Evolutionary conservation across 2,888 invertebrate genomes (phyloP).

Genomic region (Andrena bucephala): DNA sequence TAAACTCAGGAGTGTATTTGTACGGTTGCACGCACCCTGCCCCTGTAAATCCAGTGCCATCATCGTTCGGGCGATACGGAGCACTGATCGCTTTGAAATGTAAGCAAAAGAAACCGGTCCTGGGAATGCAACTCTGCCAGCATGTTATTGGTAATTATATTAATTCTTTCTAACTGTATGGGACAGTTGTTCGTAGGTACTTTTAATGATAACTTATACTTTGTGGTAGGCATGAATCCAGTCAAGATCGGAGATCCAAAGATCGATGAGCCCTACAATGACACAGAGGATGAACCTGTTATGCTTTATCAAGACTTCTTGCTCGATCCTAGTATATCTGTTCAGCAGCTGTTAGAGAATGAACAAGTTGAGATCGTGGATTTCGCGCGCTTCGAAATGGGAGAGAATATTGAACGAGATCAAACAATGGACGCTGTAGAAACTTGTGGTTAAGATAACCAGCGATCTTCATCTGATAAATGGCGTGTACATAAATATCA

Average conservation of each 20-base stretch:
- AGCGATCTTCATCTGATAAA: background rate
- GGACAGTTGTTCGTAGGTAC: background rate
- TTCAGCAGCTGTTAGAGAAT: slow-evolving; percentile 90
- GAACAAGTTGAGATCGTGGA: slow-evolving; percentile 90
- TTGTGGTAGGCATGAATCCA: slow-evolving; percentile 90
- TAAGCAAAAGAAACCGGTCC: slow-evolving; percentile 84
- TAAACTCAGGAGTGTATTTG: slow-evolving; percentile 86
- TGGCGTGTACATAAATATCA: background rate
- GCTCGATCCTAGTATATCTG: slow-evolving; percentile 90
- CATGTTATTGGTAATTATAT: slow-evolving; percentile 92
- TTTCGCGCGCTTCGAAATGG: slow-evolving; percentile 95
- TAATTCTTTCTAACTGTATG: background rate
- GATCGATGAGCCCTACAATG: slow-evolving; percentile 87
- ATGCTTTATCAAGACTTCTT: slow-evolving; percentile 95
- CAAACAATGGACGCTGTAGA: slow-evolving; percentile 87
- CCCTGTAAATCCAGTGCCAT: slow-evolving; percentile 85
- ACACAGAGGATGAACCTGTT: slow-evolving; percentile 91
- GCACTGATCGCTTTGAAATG: slow-evolving; percentile 91
- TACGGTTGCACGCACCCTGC: slow-evolving; percentile 93
- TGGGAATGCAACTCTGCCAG: slow-evolving; percentile 94
- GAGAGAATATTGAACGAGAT: slow-evolving; percentile 87
- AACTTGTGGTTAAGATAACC: slow-evolving; percentile 87
- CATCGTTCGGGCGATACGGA: slow-evolving; percentile 93
- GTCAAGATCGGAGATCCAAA: slow-evolving; percentile 89
- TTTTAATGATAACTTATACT: slow-evolving; percentile 1